Conservation (phyloP, 2,797 vertebrate genomes). For the Dromococcyx pavoninus region DNA sequence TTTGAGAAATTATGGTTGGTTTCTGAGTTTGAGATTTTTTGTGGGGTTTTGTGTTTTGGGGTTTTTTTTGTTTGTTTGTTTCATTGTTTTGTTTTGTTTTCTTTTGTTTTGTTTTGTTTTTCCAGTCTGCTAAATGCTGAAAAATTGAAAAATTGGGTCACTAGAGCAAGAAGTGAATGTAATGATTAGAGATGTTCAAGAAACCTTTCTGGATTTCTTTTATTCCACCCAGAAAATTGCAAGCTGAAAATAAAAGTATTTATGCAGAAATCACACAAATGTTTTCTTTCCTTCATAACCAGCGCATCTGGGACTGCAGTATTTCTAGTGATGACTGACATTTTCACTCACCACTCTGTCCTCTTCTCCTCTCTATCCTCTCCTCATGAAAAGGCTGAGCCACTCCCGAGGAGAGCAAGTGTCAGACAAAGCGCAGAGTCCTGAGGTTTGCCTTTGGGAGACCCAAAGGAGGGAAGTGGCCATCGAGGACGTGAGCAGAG, state of each 20-base stretch:
- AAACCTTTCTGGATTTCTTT: not conserved
- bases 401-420: not conserved
- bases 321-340: conserved; percentile 33
- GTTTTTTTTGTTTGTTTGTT: no score
- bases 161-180: not conserved
- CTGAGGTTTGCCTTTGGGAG: conserved; percentile 55
- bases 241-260: conserved; percentile 19
- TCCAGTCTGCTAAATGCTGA: not conserved
- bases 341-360: conserved; percentile 60
- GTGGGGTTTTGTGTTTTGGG: no score
- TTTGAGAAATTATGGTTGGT: not conserved
- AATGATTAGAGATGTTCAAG: not conserved
- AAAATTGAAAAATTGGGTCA: not conserved
- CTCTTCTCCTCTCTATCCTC: conserved; percentile 65
- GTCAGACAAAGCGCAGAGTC: conserved; percentile 15
- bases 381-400: conserved; percentile 67
- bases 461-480: not conserved
- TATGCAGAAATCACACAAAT: conserved; percentile 8
- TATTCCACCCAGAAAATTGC: not conserved
- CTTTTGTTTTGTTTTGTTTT: no score
- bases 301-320: not conserved
- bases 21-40: no score
- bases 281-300: not conserved
- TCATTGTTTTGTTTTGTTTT: no score
- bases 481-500: not conserved